Evolutionary conservation across 1,140 invertebrate genomes (phyloP), one percentile per base, ranked within the genome.

Genomic region (Drosophila sp.): DNA sequence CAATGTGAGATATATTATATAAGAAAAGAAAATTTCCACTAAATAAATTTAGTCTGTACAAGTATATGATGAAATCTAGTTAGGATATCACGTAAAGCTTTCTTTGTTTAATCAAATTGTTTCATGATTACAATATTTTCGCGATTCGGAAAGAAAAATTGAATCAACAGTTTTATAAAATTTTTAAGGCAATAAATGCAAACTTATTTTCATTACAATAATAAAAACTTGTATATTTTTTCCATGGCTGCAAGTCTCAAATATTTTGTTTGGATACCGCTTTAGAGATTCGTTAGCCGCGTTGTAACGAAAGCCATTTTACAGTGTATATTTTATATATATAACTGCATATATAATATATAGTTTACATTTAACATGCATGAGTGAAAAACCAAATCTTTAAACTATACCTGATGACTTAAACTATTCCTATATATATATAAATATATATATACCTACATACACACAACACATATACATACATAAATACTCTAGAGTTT

Each of bases 401-500:
- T 61, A 67, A 56, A 25, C 72, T 76, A 76, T 76, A 54, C 74
- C 74, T 76, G 72, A 70, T 54, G 30, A 44, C 66, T 76, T 70
- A 60, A 56, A 25, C 54, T 56, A 32, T 4, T 40, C 29, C 50
- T 29, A 32, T 60, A 66, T 65, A 25, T 47, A 25, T 30, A 23
- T 47, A 55, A 72, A 64, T 33, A 57, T 38, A 23, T 38, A 23
- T 33, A 58, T 38, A 65, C 23, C 29, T 32, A 58, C 47, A 35
- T 60, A 38, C 32, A 66, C 33, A 58, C 11, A 32, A 30, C 29
- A 60, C 35, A 70, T 6, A 55, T 33, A 57, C n/a, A 32, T 25
- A 61, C 56, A 55, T 41, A 61, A 50, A 55, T 27, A 55, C 62
- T 65, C 41, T 54, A 38, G 27, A 69, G 67, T 65, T 35, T 54